phyloP scores from a whole-genome alignment of 2,113 vertebrate genomes.

The Sminthopsis crassicaudata region DNA sequence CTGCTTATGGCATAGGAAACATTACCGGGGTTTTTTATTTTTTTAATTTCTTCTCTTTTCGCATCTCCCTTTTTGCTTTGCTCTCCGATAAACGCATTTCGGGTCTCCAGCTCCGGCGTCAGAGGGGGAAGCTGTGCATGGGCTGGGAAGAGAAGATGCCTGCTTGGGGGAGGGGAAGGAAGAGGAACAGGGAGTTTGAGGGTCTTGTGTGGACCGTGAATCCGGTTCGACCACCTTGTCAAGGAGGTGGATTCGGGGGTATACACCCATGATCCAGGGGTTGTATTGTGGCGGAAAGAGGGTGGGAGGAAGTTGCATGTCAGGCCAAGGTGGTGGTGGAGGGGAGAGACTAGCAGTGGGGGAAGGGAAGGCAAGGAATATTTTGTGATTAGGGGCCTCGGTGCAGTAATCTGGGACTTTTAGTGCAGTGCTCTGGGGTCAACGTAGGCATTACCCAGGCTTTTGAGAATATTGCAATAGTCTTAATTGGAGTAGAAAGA shows the following conservation, averaged over 20 bases:
- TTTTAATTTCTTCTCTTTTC: conserved; percentile 32
- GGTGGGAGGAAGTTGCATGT: conserved; percentile 54
- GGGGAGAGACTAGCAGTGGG: conserved; percentile 66
- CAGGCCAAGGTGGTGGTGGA: conserved; percentile 40
- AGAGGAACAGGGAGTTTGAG: conserved; percentile 44
- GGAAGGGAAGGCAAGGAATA: conserved; percentile 63
- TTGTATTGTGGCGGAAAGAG: conserved; percentile 45
- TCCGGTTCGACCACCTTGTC: not conserved
- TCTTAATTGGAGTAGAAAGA: conserved; percentile 38
- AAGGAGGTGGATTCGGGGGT: not conserved
- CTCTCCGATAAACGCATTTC: conserved; percentile 50
- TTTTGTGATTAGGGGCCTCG: conserved; percentile 53
- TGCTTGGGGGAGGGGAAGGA: conserved; percentile 72
- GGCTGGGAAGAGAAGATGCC: conserved; percentile 71
- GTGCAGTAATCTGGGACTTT: conserved; percentile 27
- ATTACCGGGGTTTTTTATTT: conserved; percentile 43
- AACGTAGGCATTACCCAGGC: conserved; percentile 51
- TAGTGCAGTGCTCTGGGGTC: not conserved
- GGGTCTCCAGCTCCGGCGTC: conserved; percentile 42
- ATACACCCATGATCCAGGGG: conserved; percentile 36
- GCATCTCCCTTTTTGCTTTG: conserved; percentile 48
- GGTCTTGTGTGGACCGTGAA: conserved; percentile 41
- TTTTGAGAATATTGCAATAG: conserved; percentile 42
- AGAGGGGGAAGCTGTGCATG: conserved; percentile 54
- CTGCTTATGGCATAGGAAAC: conserved; percentile 72